Conservation (phyloP, 1,140 invertebrate species). For the Temnothorax nylanderi region DNA sequence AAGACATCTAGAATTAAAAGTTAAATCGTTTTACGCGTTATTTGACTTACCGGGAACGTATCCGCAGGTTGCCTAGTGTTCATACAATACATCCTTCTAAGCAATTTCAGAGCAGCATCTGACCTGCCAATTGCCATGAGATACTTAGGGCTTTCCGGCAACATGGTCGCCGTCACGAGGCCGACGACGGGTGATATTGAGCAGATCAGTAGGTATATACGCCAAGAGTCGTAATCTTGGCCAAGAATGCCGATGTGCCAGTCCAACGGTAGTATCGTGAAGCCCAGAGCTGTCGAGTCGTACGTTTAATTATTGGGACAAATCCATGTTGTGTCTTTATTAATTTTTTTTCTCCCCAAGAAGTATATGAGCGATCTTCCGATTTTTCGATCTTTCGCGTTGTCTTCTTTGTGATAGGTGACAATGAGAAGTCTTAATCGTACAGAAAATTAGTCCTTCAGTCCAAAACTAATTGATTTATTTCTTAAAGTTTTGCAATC, state of each 20-base stretch:
- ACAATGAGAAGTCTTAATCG: neutral
- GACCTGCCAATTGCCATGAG: slow-evolving; percentile 83
- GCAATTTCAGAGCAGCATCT: slow-evolving; percentile 80
- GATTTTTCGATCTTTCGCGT: neutral
- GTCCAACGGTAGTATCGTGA: slow-evolving; percentile 84
- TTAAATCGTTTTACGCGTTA: neutral
- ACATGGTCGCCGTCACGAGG: slow-evolving; percentile 75
- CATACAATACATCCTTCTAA: slow-evolving; percentile 82
- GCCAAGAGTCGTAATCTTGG: slow-evolving; percentile 85
- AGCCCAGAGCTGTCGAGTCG: slow-evolving; percentile 84
- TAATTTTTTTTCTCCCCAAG: neutral
- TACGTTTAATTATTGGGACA: slow-evolving; percentile 16
- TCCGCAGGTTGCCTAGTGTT: slow-evolving; percentile 81
- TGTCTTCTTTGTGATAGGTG: neutral
- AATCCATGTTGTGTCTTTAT: neutral
- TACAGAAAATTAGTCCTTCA: neutral
- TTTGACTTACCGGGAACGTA: slow-evolving; percentile 82
- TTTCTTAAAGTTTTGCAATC: neutral
- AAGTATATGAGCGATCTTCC: neutral
- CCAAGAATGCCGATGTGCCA: slow-evolving; percentile 78
- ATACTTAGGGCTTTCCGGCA: slow-evolving; percentile 86
- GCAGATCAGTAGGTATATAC: slow-evolving; percentile 86
- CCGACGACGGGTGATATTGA: slow-evolving; percentile 80
- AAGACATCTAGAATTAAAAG: neutral
- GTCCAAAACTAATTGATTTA: slow-evolving; percentile 11